These are phyloP conservation scores for Galeopsomyia nigrocyanea DNA, from an alignment of 2,888 invertebrate species.

Conservation along the genomic window DNA sequence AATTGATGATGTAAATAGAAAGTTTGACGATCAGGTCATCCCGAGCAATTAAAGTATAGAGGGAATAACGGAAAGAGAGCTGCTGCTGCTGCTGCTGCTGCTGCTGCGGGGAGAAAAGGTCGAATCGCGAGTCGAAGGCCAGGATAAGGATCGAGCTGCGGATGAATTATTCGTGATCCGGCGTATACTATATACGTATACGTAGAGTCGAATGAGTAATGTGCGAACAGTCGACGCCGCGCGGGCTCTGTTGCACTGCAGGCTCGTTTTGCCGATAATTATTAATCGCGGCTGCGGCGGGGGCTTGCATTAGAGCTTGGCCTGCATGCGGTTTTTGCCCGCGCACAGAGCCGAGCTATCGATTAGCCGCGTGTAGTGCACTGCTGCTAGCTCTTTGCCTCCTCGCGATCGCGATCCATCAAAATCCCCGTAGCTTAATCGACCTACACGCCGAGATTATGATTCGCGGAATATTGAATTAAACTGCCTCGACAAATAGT, in stretches of 20 bases:
- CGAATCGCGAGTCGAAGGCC: conserved; percentile 38
- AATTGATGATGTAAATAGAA: conserved; percentile 2
- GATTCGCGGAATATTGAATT: conserved; percentile 26
- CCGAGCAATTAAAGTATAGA: no score
- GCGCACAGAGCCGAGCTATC: no score
- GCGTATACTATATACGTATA: background rate
- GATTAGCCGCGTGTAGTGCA: no score
- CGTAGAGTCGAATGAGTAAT: conserved; percentile 42
- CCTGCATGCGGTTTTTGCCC: conserved; percentile 19
- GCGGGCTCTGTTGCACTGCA: conserved; percentile 1
- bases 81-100: background rate
- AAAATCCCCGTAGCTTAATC: conserved; percentile 23
- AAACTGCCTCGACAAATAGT: conserved; percentile 30
- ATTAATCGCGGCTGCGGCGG: conserved; percentile 23
- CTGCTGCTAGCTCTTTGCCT: no score
- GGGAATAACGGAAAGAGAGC: no score
- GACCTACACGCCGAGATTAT: background rate
- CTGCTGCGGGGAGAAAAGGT: conserved; percentile 27
- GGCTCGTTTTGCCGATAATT: conserved; percentile 42
- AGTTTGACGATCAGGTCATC: no score
- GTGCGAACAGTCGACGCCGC: conserved; percentile 28
- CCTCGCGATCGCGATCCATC: conserved; percentile 42
- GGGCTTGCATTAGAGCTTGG: conserved; percentile 4
- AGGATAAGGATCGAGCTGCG: conserved; percentile 37
- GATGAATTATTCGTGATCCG: conserved; percentile 38